phyloP scores from a whole-genome alignment of 2,888 invertebrate species.

The Phengaris alcon region DNA sequence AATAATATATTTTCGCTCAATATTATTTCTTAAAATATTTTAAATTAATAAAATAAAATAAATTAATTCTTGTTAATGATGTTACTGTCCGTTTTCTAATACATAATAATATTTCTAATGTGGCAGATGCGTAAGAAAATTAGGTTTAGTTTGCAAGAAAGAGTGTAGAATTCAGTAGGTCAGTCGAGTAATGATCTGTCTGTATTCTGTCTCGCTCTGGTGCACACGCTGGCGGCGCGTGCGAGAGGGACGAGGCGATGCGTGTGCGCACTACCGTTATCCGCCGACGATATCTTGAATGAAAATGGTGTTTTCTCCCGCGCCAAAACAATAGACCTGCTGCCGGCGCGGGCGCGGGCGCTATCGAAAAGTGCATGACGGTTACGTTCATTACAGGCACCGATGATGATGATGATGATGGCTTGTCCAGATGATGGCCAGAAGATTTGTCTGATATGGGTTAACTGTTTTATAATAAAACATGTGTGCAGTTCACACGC shows the following conservation, averaged over 20 bases:
- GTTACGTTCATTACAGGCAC: not conserved
- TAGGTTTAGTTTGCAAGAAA: conserved; percentile 78
- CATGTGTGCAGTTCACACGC: too few relatives aligned
- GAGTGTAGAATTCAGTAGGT: conserved; percentile 78
- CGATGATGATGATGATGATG: conserved; percentile 23
- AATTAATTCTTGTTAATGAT: not conserved
- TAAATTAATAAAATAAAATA: too few relatives aligned
- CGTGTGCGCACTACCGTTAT: conserved; percentile 76
- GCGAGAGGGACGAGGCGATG: conserved; percentile 47
- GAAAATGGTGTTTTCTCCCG: conserved; percentile 78
- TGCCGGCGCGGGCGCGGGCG: conserved; percentile 46
- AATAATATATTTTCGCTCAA: not conserved
- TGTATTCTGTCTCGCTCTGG: conserved; percentile 51
- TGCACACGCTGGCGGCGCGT: conserved; percentile 30
- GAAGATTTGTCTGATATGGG: too few relatives aligned
- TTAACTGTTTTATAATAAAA: too few relatives aligned
- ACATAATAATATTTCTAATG: conserved; percentile 40
- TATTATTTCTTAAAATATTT: not conserved
- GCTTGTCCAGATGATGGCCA: not conserved
- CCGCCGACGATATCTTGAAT: conserved; percentile 77
- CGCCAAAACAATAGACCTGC: conserved; percentile 73
- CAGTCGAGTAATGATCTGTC: conserved; percentile 76
- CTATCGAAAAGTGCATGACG: conserved; percentile 61
- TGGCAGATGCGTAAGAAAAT: conserved; percentile 74
- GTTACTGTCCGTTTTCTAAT: not conserved